Evolutionary conservation across 1,140 invertebrate species (phyloP).

Genomic region (Monomorium pharaonis): DNA sequence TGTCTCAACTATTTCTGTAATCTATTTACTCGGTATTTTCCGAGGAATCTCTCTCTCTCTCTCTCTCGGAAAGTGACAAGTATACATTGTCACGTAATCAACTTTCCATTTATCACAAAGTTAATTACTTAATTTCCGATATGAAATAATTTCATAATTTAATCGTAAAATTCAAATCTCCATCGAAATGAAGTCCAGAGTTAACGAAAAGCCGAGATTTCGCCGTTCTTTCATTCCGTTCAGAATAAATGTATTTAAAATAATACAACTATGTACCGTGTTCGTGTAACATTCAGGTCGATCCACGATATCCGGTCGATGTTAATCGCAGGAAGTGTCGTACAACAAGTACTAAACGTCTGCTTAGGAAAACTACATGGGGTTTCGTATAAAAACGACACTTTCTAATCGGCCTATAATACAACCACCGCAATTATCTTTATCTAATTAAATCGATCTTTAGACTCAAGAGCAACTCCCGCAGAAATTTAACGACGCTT

Average conservation of each 20-base stretch:
- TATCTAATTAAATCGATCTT: not conserved
- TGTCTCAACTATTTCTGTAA: slow-evolving; percentile 12
- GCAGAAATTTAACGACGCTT: not conserved
- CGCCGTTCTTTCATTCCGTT: not conserved
- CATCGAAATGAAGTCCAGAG: no score
- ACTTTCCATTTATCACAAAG: slow-evolving; percentile 7
- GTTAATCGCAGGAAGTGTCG: slow-evolving; percentile 1
- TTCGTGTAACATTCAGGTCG: not conserved
- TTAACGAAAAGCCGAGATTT: not conserved
- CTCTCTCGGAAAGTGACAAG: slow-evolving; percentile 9
- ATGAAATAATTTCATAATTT: not conserved
- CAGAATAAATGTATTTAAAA: not conserved
- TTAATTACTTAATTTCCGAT: not conserved
- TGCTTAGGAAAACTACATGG: not conserved
- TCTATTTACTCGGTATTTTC: not conserved
- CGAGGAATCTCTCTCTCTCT: not conserved
- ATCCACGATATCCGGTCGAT: not conserved
- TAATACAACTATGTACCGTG: not conserved
- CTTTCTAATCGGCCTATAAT: slow-evolving; percentile 42
- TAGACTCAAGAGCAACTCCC: not conserved
- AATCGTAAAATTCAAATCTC: slow-evolving; percentile 6
- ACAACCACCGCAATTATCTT: not conserved
- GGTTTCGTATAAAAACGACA: slow-evolving; percentile 15
- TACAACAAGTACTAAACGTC: slow-evolving; percentile 25
- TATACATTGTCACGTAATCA: not conserved